Base-by-base conservation (phyloP, 2,113 vertebrate genomes). In the Myotis brandtii region DNA sequence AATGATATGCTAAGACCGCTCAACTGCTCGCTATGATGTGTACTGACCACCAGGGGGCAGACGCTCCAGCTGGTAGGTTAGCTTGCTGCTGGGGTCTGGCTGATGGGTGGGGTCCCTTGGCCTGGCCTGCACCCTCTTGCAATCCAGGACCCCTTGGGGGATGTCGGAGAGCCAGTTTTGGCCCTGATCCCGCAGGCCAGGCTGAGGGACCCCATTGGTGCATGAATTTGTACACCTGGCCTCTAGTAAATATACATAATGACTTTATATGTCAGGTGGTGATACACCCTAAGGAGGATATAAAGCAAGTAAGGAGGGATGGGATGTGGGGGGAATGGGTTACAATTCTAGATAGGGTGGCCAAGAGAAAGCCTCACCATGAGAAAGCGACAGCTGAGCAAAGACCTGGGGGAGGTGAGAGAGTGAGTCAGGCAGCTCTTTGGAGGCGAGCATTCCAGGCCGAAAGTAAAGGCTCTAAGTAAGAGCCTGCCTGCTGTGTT, bases 371-470 rank as follows among this genome's bases (percentile, higher is more conserved):
- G 25, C 40, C 46, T 90, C 37, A 72, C n/a, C 46, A 46, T 75
- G 34, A 67, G 69, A 70, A 90, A 91, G n/a, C 67, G 62, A 85
- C 66, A 76, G 67, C 67, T 96, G 50, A 89, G 83, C 54, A 81
- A 76, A 95, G 91, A 93, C 81, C 21, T 92, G 93, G 84, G 54
- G 90, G 76, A 95, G 84, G 89, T 86, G 56, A 91, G 56, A 30
- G 91, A 66, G 67, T 95, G 87, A 97, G 85, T 97, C 95, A 95
- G 76, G 80, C 56, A 93, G 89, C 30, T 93, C 80, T 67, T 95
- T 52, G 56, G 40, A 94, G 27, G 92, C 91, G 13, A 87, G 66
- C 50, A 89, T 96, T 96, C 73, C 92, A 93, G 27, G 86, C 46
- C 81, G 86, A 87, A 97, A 87, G 90, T 62, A 95, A 94, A 96